Conservation (phyloP, 2,113 vertebrate genomes). For the Hemiscyllium ocellatum region DNA sequence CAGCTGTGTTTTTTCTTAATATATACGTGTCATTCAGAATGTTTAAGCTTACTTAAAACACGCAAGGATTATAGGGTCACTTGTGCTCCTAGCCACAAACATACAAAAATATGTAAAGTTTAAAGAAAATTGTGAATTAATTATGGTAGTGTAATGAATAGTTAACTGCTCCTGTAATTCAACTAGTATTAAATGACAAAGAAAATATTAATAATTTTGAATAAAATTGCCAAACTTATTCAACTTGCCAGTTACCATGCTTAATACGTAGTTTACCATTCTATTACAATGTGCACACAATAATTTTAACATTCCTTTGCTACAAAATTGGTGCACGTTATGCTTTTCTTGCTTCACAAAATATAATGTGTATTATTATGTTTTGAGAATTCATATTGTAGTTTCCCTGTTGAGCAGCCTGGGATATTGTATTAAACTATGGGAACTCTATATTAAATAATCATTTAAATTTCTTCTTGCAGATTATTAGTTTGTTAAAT, state of each 20-base stretch:
- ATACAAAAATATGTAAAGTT: not conserved
- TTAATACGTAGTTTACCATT: not conserved
- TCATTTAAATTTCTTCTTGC: conserved; percentile 49
- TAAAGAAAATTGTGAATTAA: not conserved
- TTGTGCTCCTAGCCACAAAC: not conserved
- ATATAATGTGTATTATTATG: not conserved
- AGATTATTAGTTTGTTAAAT: conserved; percentile 97
- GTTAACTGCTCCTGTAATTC: not conserved
- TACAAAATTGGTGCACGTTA: not conserved
- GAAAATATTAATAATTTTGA: not conserved
- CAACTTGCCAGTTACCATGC: not conserved
- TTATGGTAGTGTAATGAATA: not conserved
- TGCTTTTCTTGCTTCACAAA: not conserved
- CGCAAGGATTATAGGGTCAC: too few relatives aligned
- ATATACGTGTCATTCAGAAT: not conserved
- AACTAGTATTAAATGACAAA: not conserved
- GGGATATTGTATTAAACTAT: not conserved
- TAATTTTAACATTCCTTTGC: not conserved
- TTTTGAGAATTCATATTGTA: not conserved
- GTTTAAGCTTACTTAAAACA: not conserved
- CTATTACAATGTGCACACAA: not conserved
- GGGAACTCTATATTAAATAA: not conserved
- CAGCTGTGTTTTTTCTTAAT: not conserved
- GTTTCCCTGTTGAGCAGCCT: not conserved
- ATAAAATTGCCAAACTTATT: not conserved